These are phyloP conservation scores for Hypomecis punctinalis DNA, from an alignment of 2,888 invertebrate species.

Conservation along the genomic window DNA sequence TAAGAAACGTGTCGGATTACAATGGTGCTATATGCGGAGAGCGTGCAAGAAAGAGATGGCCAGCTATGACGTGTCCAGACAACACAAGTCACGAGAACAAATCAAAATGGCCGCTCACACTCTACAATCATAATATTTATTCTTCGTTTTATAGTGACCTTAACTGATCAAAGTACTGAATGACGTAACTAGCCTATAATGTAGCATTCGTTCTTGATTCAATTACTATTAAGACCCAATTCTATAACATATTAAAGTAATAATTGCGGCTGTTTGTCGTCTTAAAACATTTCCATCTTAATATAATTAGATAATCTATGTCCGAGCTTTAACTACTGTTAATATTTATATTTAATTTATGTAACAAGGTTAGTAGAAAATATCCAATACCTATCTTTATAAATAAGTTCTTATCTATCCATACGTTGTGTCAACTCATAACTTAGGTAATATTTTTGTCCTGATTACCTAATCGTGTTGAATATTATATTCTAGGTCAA, in stretches of 20 bases:
- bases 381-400: conserved; percentile 22
- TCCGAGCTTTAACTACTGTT: conserved; percentile 57
- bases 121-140: conserved; percentile 85
- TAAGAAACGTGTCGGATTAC: conserved; percentile 84
- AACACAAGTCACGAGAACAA: conserved; percentile 82
- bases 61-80: conserved; percentile 80
- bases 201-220: conserved; percentile 42
- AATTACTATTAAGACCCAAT: conserved; percentile 26
- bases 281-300: conserved; percentile 65
- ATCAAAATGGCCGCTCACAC: conserved; percentile 83
- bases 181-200: conserved; percentile 77
- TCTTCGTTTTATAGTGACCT: conserved; percentile 82
- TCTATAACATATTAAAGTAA: conserved; percentile 39
- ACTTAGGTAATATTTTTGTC: conserved; percentile 21
- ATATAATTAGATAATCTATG: conserved; percentile 36
- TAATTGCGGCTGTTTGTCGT: conserved; percentile 54
- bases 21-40: conserved; percentile 85
- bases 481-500: conserved; percentile 21
- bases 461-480: conserved; percentile 24
- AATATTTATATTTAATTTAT: conserved; percentile 27
- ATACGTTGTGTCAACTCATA: conserved; percentile 13
- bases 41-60: conserved; percentile 79
- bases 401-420: conserved; percentile 19
- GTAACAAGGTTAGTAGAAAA: conserved; percentile 29
- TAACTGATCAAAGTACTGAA: conserved; percentile 83